Conservation (phyloP, 2,888 invertebrate species). For the Heteropelma amictum region DNA sequence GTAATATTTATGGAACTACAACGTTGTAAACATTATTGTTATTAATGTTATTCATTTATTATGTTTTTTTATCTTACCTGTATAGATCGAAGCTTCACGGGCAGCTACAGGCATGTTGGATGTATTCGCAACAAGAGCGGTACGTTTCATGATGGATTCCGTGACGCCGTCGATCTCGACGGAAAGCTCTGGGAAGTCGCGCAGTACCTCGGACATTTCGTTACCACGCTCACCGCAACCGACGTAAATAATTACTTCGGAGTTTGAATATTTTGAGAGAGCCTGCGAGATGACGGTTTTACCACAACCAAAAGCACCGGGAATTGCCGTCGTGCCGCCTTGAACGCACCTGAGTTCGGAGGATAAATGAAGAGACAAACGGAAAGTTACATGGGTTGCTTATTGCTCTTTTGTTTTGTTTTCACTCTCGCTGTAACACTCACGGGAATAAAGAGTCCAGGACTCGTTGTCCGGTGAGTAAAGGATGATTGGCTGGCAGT, state of each 20-base stretch:
- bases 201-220: conserved; percentile 99
- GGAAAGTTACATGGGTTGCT: neutral
- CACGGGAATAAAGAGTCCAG: conserved; percentile 98
- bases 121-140: conserved; percentile 99
- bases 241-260: conserved; percentile 99
- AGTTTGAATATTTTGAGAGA: conserved; percentile 99
- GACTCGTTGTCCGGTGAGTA: conserved; percentile 98
- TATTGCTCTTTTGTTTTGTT: neutral
- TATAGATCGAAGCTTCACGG: conserved; percentile 99
- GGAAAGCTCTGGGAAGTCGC: conserved; percentile 98
- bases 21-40: too few species aligned
- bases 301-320: conserved; percentile 99
- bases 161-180: conserved; percentile 98
- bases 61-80: conserved; percentile 81
- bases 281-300: conserved; percentile 99
- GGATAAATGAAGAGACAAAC: neutral
- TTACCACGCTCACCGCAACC: conserved; percentile 99
- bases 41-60: too few species aligned
- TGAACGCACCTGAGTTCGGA: conserved; percentile 90
- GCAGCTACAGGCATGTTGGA: conserved; percentile 99
- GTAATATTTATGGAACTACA: too few species aligned
- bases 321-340: conserved; percentile 99
- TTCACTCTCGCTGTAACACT: conserved; percentile 69
- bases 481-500: conserved; percentile 98
- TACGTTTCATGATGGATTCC: conserved; percentile 99